These are phyloP conservation scores for Erpobdella octoculata DNA, from an alignment of 2,888 invertebrate species.

Conservation along the genomic window DNA sequence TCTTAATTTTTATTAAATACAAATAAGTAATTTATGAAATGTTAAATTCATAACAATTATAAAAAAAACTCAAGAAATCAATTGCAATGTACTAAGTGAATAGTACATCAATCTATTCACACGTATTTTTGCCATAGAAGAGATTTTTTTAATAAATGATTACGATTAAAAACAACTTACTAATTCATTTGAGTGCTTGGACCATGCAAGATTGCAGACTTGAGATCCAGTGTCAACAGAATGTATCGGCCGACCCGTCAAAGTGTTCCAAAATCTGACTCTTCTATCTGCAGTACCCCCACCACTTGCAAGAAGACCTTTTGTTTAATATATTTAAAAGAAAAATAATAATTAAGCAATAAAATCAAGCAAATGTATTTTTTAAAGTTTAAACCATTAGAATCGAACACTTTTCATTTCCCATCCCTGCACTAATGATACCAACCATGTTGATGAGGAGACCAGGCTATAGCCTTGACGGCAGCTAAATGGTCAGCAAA, in stretches of 20 bases:
- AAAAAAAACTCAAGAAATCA: not conserved
- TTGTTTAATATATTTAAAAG: not conserved
- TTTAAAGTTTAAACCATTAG: too few relatives aligned
- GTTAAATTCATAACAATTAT: too few relatives aligned
- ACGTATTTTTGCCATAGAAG: too few relatives aligned
- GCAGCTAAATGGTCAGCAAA: conserved; percentile 53
- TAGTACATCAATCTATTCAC: not conserved
- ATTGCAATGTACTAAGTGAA: not conserved
- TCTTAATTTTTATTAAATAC: too few relatives aligned
- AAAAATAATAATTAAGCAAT: not conserved
- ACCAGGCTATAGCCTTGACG: conserved; percentile 76
- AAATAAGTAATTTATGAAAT: too few relatives aligned
- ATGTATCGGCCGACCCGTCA: conserved; percentile 70
- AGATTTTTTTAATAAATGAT: too few relatives aligned
- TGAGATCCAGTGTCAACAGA: conserved; percentile 86
- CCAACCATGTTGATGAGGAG: conserved; percentile 79
- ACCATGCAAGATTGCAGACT: conserved; percentile 87
- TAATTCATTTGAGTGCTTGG: conserved; percentile 84
- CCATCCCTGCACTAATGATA: not conserved
- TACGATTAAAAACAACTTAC: conserved; percentile 53
- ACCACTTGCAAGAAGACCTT: conserved; percentile 59
- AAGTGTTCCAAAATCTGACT: conserved; percentile 58
- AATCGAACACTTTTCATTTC: too few relatives aligned
- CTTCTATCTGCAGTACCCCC: conserved; percentile 90
- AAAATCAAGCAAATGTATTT: not conserved